Percentiles rank a stretch among this genome's conserved stretches.
These are phyloP conservation scores for Coleophora flavipennella DNA, from an alignment of 2,888 invertebrate genomes.

Conservation along the genomic window DNA sequence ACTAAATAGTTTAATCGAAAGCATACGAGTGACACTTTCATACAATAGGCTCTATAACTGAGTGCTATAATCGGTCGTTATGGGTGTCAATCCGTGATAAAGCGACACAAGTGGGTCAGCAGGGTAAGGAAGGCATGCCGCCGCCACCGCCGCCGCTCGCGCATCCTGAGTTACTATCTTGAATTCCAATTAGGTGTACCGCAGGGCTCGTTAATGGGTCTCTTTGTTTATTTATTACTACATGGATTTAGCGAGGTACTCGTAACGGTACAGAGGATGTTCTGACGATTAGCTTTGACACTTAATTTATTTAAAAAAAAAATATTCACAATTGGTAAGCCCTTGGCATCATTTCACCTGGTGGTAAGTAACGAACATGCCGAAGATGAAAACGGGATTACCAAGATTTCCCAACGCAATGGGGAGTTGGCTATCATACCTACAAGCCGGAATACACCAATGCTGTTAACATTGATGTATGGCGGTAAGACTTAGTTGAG, in stretches of 20 bases:
- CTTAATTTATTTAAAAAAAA: too few relatives aligned
- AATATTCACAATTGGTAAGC: too few relatives aligned
- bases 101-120: conserved; percentile 45
- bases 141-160: conserved; percentile 20
- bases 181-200: conserved; percentile 43
- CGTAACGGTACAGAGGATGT: too few relatives aligned
- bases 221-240: conserved; percentile 10
- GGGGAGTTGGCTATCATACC: too few relatives aligned
- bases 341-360: too few relatives aligned
- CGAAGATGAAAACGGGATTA: too few relatives aligned
- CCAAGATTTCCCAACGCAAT: too few relatives aligned
- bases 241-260: not conserved
- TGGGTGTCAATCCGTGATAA: conserved; percentile 45
- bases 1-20: conserved; percentile 13
- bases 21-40: conserved; percentile 22
- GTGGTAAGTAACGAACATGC: too few relatives aligned
- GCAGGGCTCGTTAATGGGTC: conserved; percentile 20
- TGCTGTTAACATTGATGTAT: too few relatives aligned
- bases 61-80: conserved; percentile 25
- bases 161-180: conserved; percentile 32
- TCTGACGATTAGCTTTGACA: too few relatives aligned
- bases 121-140: conserved; percentile 41
- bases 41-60: conserved; percentile 21
- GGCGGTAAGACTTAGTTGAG: too few relatives aligned
- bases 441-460: too few relatives aligned